Evolutionary conservation across 2,113 vertebrate species (phyloP), one percentile per base, ranked within the genome.

Genomic region (Anarrhichthys ocellatus): DNA sequence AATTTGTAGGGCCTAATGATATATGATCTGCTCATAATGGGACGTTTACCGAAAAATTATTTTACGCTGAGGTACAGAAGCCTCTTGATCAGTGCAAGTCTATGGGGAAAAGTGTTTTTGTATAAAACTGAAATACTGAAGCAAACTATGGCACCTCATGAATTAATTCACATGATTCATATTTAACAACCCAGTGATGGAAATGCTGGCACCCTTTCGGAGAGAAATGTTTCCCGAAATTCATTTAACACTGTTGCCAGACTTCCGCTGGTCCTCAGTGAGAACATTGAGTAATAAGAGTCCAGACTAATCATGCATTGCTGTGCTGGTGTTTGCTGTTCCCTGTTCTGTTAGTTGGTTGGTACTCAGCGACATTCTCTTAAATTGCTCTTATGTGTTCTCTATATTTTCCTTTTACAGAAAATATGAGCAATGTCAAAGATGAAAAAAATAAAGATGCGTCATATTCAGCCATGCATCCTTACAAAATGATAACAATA

Each of bases 271-370:
- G 8, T 77, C 48, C 34, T 69, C 42, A 48, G 34, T 54, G 42
- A 85, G 79, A 80, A 81, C 81, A 68, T 1, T 2, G 29, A 64
- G 69, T 74, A 72, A 78, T 40, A 50, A 58, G 9, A 52, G 24
- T 20, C n/a, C 9, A 29, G 61, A 48, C 36, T 67, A 38, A 73
- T 64, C 34, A 58, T 72, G 14, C n/a, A 78, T 29, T 81, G 73
- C 54, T 85, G 38, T 1, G 5, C 1, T 40, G 13, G 40, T 65
- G 73, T 80, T 71, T 42, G 20, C 27, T 34, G 1, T 65, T 56
- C 18, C 44, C 27, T 74, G 24, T 34, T 44, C 32, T 59, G 65
- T 44, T 50, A 14, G 32, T 18, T 67, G 59, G 17, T 27, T 44
- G 7, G 42, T 8, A 66, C 32, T 36, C 13, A 10, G 18, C 18